Evolutionary conservation across 2,797 vertebrate genomes (phyloP), one percentile per base, ranked within the genome.

Genomic region (Telmatherina bonti): DNA sequence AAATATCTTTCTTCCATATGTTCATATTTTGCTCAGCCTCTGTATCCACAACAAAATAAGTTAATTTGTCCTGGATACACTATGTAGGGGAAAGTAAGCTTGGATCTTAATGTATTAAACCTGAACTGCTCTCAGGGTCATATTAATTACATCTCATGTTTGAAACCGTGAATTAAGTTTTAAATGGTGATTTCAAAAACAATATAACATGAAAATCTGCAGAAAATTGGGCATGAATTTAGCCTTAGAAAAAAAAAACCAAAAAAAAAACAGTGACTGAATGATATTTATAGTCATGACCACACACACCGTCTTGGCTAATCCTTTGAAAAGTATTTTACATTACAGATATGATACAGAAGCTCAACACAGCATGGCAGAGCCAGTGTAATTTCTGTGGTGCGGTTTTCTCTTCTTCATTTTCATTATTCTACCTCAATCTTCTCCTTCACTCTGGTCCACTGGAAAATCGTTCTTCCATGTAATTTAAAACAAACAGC

Each of bases 401-500:
- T 10, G 71, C 77, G 61, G 45, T 60, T 69, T 62, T 43, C 60
- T 56, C 41, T 60, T 65, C 82, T 89, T 82, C 78, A 70, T 88
- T 89, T 88, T 85, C 79, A 88, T 88, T 88, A 87, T 86, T 88
- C 80, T 56, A 76, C 78, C 81, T 88, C 81, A 52, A 84, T 84
- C 78, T 74, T 78, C 69, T 83, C 68, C 78, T 76, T 79, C 70
- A 63, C 74, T 67, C 69, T 43, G 69, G 74, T 74, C 79, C 0
- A 66, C 80, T 53, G 71, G 71, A 77, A 87, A 89, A 88, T 73
- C 76, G 67, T 75, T 84, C 84, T 83, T 87, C 88, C 82, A 62
- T 88, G 90, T 90, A 85, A 91, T 92, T 90, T 93, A 88, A 90
- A 91, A 89, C 91, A 92, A 91, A 92, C 72, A 85, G 85, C 85